Base-by-base conservation (phyloP, 2,113 vertebrate species). In the Lepus americanus region DNA sequence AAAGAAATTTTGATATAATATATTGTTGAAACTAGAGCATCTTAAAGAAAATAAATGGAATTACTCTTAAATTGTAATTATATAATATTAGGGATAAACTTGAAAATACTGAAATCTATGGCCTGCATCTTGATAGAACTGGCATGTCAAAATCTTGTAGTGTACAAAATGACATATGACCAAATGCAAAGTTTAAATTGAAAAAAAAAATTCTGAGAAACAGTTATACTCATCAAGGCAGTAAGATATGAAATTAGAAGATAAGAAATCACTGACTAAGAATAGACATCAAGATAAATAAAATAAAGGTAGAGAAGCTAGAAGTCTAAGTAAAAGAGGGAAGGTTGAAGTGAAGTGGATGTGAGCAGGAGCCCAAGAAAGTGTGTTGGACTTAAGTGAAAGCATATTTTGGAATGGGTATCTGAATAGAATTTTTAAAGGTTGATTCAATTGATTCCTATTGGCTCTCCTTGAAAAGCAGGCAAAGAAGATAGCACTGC, bases 401-500 rank as follows among this genome's bases (percentile, higher is more conserved):
- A 61, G 10, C 49, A 95, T 91, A 63, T 79, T 94, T 93, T 96
- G 87, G 74, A 91, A 87, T 80, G 66, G 5, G 61, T 79, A 49
- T 29, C 61, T 70, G n/a, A 93, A 93, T n/a, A 89, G 59, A 83
- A 92, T 81, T 77, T 73, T 33, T 83, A 25, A 96, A 90, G 64
- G 36, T 72, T 87, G 51, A 91, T 53, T 92, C 39, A 61, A 55
- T 91, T 94, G 59, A 79, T 27, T 96, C 25, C 22, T 9, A 59
- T 31, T 92, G 53, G 19, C 19, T 94, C 14, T 83, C 67, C 51
- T 86, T 92, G 33, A 95, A 85, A 88, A 19, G 16, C 39, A 86
- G 59, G 91, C 63, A 87, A 94, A 91, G 94, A 94, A 94, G 59
- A 66, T n/a, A 80, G 67, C 1, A 66, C 88, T 97, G 77, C 86